Conservation (phyloP, 2,888 invertebrate species). For the Myopa testacea region DNA sequence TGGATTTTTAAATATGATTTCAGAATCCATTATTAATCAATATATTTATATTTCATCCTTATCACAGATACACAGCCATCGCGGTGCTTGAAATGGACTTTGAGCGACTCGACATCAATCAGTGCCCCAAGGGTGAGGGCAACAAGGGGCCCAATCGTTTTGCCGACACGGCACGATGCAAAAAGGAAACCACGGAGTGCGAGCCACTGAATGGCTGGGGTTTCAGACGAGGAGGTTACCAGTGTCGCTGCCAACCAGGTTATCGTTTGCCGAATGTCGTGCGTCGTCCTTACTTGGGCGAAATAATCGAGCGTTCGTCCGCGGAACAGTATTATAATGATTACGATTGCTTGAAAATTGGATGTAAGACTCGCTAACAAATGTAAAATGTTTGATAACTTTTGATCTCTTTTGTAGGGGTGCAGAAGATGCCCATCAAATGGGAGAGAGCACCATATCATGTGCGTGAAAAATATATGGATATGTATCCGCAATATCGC, state of each 20-base stretch:
- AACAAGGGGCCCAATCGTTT: constrained; percentile 91
- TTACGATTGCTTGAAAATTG: constrained; percentile 91
- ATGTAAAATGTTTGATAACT: background rate
- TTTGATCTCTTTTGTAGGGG: constrained; percentile 72
- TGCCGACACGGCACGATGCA: constrained; percentile 90
- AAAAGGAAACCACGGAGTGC: constrained; percentile 92
- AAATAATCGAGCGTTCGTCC: constrained; percentile 93
- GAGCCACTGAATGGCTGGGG: constrained; percentile 98
- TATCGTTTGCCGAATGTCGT: constrained; percentile 87
- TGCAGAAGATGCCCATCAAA: constrained; percentile 85
- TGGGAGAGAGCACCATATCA: constrained; percentile 82
- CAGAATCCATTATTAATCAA: background rate
- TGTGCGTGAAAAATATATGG: constrained; percentile 80
- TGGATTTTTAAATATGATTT: background rate
- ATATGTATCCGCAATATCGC: constrained; percentile 80
- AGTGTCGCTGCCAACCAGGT: constrained; percentile 92
- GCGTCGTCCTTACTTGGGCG: constrained; percentile 90
- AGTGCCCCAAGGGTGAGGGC: constrained; percentile 90
- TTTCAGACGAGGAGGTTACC: constrained; percentile 93
- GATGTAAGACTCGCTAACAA: constrained; percentile 75
- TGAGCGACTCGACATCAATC: constrained; percentile 96
- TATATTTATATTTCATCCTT: background rate
- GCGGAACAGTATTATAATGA: constrained; percentile 92
- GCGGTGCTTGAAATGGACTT: constrained; percentile 96
- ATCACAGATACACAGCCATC: constrained; percentile 82